phyloP scores from a whole-genome alignment of 2,797 vertebrate species.

The Chloroceryle amazona region DNA sequence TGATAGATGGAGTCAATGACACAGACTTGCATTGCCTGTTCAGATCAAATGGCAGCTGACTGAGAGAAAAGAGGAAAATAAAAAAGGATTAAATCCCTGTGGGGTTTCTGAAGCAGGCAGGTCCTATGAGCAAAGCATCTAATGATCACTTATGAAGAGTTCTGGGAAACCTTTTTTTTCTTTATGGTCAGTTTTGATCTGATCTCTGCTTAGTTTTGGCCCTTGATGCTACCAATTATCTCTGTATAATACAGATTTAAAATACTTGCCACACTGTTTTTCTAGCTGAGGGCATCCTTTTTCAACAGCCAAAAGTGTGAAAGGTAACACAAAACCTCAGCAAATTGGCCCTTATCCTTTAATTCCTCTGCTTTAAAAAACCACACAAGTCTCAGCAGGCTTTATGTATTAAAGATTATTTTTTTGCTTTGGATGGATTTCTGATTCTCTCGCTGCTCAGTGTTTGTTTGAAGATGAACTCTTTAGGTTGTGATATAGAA shows the following conservation, averaged over 20 bases:
- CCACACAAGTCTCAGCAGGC: not conserved
- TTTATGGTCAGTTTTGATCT: conserved; percentile 21
- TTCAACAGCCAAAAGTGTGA: not conserved
- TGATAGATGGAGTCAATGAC: not conserved
- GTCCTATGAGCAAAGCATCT: not conserved
- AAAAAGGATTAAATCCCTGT: not conserved
- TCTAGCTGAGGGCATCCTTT: not conserved
- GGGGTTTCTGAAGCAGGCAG: not conserved
- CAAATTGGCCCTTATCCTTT: conserved; percentile 35
- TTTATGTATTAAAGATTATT: not conserved
- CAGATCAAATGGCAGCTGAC: not conserved
- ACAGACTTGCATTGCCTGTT: not conserved
- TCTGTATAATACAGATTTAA: not conserved
- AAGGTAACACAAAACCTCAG: not conserved
- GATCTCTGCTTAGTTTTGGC: not conserved
- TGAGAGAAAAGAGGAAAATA: not conserved
- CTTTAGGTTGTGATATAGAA: not conserved
- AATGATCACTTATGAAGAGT: not conserved
- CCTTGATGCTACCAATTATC: conserved; percentile 32
- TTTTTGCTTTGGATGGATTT: not conserved
- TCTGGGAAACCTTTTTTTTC: not conserved
- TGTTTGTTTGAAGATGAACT: not conserved
- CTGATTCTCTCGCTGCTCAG: not conserved
- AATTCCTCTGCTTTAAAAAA: conserved; percentile 20
- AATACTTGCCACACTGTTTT: not conserved